Evolutionary conservation across 2,113 vertebrate species (phyloP).

Genomic region (Anser brachyrhynchus): DNA sequence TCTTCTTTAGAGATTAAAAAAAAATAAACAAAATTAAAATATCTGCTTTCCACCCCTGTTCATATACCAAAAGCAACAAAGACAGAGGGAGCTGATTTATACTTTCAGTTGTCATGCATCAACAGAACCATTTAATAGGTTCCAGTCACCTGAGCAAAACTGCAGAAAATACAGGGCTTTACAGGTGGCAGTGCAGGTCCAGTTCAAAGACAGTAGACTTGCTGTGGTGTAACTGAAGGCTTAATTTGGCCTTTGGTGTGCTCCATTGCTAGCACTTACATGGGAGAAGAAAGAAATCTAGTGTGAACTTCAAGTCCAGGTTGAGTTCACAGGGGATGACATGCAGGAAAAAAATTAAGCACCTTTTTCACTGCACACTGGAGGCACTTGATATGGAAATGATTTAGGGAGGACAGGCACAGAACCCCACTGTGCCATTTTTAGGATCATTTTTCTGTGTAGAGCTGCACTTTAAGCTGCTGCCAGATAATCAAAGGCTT

Average conservation of each 20-base stretch:
- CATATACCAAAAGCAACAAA: not conserved
- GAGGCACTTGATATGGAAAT: conserved; percentile 36
- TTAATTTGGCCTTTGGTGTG: not conserved
- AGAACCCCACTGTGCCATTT: not conserved
- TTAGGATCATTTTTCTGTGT: not conserved
- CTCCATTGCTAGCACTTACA: not conserved
- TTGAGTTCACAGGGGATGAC: not conserved
- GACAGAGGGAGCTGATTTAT: not conserved
- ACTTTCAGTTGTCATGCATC: not conserved
- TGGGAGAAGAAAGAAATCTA: not conserved
- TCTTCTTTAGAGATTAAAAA: not conserved
- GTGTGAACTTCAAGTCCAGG: not conserved
- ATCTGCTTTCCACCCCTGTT: not conserved
- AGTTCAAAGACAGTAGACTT: not conserved
- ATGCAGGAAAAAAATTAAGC: conserved; percentile 16
- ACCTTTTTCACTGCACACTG: not conserved
- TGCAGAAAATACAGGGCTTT: not conserved
- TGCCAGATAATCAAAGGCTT: conserved; percentile 12
- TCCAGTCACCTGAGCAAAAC: not conserved
- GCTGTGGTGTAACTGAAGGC: not conserved
- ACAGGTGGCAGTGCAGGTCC: not conserved
- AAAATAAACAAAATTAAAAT: not conserved
- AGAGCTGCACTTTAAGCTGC: not conserved
- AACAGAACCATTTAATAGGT: not conserved
- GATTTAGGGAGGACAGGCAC: not conserved